Percentiles rank a stretch among this genome's conserved stretches.
These are phyloP conservation scores for Macrotis lagotis DNA, from an alignment of 2,113 vertebrate genomes.

Conservation along the genomic window DNA sequence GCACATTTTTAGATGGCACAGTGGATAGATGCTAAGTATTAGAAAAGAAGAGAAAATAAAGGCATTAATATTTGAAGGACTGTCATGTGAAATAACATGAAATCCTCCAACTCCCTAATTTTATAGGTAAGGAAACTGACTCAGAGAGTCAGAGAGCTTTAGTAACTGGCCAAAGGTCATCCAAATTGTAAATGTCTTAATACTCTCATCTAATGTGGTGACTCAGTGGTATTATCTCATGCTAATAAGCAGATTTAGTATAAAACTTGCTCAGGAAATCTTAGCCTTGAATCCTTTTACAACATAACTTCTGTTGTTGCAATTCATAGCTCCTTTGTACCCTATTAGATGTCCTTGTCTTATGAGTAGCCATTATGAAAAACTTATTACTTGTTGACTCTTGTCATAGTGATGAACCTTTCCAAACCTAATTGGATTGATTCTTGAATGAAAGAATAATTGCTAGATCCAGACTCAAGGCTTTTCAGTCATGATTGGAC, in stretches of 20 bases:
- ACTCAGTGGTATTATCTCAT: not conserved
- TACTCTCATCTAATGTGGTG: not conserved
- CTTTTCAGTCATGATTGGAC: not conserved
- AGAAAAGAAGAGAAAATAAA: not conserved
- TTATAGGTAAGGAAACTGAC: not conserved
- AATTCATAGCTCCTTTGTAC: not conserved
- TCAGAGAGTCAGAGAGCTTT: not conserved
- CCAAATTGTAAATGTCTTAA: not conserved
- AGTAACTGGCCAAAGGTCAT: not conserved
- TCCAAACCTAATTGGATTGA: not conserved
- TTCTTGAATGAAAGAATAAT: not conserved
- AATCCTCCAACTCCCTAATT: not conserved
- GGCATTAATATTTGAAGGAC: not conserved
- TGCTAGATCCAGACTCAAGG: not conserved
- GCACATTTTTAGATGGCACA: too few relatives aligned
- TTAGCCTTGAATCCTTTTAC: not conserved
- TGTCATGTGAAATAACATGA: not conserved
- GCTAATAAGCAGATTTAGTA: not conserved
- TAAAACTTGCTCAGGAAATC: not conserved
- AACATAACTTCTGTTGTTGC: not conserved
- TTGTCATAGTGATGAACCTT: not conserved
- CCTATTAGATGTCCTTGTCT: too few relatives aligned
- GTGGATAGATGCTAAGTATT: not conserved
- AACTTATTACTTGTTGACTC: not conserved
- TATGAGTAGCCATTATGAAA: not conserved